Evolutionary conservation across 30 jellyfish, hydroid and myxozoan species (phyloP).

Genomic region (Pseudorhiza aurosa): DNA sequence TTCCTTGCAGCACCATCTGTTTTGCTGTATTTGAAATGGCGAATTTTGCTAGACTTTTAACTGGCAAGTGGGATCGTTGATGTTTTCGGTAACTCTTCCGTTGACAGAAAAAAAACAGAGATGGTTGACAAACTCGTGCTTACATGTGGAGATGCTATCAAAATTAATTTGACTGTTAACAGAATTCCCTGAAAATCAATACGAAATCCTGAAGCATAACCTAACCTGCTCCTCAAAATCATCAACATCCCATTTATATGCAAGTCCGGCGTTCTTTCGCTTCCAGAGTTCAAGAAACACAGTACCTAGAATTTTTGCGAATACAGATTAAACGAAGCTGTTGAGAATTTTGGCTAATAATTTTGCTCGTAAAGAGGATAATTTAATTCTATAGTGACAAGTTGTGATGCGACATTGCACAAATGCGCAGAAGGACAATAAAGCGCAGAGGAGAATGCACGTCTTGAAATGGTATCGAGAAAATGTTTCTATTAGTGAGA

Average conservation of each 20-base stretch:
- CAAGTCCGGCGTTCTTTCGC: slow-evolving; percentile 84
- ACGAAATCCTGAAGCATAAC: not conserved
- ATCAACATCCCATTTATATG: slow-evolving; percentile 98
- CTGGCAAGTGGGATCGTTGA: no score
- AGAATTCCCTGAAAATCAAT: not conserved
- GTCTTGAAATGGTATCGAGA: no score
- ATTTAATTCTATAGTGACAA: no score
- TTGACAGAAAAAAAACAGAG: not conserved
- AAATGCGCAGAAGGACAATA: no score
- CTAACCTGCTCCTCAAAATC: slow-evolving; percentile 83
- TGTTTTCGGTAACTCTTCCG: no score
- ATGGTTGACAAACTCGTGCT: not conserved
- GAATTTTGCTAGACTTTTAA: not conserved
- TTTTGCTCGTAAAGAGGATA: no score
- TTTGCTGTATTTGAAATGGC: not conserved
- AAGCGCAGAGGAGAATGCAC: no score
- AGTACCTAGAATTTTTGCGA: slow-evolving; percentile 79
- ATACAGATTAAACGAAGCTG: no score
- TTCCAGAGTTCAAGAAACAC: slow-evolving; percentile 92
- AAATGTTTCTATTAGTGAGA: no score
- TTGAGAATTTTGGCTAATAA: no score
- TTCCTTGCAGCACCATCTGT: not conserved
- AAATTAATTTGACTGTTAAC: not conserved
- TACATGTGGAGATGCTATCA: not conserved
- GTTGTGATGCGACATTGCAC: no score